These are phyloP conservation scores for Schizothorax lantsangensis DNA, from an alignment of 2,797 vertebrate species.

Conservation along the genomic window DNA sequence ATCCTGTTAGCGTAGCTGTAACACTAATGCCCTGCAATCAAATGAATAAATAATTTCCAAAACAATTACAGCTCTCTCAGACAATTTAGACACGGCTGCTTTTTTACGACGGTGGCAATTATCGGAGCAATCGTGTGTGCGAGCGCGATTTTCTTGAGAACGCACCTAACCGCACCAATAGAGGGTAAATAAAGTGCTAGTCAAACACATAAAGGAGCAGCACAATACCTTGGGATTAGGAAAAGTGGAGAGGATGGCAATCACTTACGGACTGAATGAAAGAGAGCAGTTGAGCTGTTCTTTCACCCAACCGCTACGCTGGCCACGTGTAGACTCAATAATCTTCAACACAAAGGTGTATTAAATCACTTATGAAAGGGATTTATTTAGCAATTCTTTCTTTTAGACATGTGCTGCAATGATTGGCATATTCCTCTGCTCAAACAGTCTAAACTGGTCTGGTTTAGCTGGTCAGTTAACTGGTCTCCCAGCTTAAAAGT, in stretches of 20 bases:
- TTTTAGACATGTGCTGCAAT: background rate
- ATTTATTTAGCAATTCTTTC: background rate
- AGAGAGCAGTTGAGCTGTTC: conserved; percentile 18
- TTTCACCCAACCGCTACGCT: background rate
- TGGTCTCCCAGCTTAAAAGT: background rate
- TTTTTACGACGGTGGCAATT: conserved; percentile 63
- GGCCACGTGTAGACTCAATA: background rate
- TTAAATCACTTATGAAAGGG: background rate
- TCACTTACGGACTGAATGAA: conserved; percentile 25
- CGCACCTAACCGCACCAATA: conserved; percentile 24
- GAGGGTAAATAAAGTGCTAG: conserved; percentile 35
- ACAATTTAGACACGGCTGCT: conserved; percentile 64
- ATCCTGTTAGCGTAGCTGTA: conserved; percentile 56
- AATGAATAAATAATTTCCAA: conserved; percentile 60
- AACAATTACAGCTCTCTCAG: conserved; percentile 68
- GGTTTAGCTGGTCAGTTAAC: background rate
- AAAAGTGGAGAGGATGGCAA: conserved; percentile 35
- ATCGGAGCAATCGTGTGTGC: background rate
- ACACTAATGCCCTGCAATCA: conserved; percentile 63
- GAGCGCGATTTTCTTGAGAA: conserved; percentile 26
- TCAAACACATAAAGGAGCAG: background rate
- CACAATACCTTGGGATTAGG: conserved; percentile 39
- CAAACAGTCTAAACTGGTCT: background rate
- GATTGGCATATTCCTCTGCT: background rate
- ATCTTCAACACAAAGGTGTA: conserved; percentile 15